Evolutionary conservation across 2,113 vertebrate species (phyloP).

Genomic region (Ctenomys sociabilis): DNA sequence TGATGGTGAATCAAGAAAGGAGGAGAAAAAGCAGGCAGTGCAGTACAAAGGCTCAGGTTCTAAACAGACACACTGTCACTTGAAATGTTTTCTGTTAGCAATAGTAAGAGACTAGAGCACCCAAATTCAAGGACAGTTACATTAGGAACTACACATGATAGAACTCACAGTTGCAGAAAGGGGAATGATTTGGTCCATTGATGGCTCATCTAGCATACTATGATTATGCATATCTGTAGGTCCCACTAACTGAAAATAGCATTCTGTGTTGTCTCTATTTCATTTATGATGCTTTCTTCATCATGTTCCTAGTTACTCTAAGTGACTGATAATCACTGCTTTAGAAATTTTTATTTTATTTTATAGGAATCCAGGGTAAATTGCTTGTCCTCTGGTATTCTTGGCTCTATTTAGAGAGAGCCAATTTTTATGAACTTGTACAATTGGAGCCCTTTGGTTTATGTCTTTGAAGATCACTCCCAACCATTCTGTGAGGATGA

Average conservation of each 20-base stretch:
- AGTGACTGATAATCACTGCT: not conserved
- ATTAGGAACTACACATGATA: not conserved
- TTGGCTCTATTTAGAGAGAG: not conserved
- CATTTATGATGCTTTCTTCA: not conserved
- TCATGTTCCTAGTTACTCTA: not conserved
- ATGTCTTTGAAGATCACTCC: not conserved
- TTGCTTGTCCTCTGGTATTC: not conserved
- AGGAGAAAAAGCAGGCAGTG: not conserved
- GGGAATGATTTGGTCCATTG: not conserved
- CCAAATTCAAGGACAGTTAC: not conserved
- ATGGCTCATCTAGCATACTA: accelerated
- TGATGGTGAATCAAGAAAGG: not conserved
- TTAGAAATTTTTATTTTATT: not conserved
- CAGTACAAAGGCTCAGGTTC: not conserved
- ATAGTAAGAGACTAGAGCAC: not conserved
- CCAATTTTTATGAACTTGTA: not conserved
- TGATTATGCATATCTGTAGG: not conserved
- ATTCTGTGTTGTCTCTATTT: too few relatives aligned
- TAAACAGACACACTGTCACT: not conserved
- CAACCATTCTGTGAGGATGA: not conserved
- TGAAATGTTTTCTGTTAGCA: not conserved
- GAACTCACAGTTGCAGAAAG: not conserved
- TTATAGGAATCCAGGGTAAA: not conserved
- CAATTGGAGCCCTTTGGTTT: not conserved
- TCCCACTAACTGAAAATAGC: not conserved